Conservation (phyloP, 2,113 vertebrate species). For the Phylloscopus whistleri region DNA sequence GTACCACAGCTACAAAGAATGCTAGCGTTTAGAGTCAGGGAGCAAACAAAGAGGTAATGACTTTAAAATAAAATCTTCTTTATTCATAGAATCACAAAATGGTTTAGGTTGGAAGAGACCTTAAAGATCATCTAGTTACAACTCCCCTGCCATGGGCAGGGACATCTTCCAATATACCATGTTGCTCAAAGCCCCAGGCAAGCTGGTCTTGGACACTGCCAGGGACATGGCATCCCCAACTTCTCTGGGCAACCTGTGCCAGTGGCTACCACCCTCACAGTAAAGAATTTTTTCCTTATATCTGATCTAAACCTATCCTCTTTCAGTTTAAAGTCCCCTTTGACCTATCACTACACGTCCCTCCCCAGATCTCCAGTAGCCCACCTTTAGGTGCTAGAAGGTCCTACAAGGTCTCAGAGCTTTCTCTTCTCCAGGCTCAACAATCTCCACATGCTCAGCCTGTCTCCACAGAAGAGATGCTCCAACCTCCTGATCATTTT, state of each 20-base stretch:
- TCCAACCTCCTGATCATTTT: neutral
- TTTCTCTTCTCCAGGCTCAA: neutral
- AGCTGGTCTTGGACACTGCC: neutral
- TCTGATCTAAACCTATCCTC: neutral
- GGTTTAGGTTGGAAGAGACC: neutral
- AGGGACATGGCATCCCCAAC: neutral
- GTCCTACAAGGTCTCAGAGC: neutral
- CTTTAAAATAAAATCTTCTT: neutral
- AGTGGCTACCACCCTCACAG: neutral
- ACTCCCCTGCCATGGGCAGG: neutral
- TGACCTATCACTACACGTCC: rapidly evolving
- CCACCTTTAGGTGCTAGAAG: neutral
- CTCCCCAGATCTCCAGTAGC: neutral
- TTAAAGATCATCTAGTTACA: neutral
- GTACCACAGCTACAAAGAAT: neutral
- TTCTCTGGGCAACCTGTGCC: neutral
- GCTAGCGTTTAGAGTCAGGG: neutral
- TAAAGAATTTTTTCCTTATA: neutral
- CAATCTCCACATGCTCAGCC: neutral
- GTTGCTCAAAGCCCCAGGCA: neutral
- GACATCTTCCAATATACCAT: neutral
- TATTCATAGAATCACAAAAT: neutral
- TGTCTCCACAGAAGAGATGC: neutral
- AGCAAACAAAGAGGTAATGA: neutral
- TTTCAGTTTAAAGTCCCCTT: neutral